Evolutionary conservation across 2,888 invertebrate genomes (phyloP), one percentile per base, ranked within the genome.

Genomic region (Melanostoma mellinum): DNA sequence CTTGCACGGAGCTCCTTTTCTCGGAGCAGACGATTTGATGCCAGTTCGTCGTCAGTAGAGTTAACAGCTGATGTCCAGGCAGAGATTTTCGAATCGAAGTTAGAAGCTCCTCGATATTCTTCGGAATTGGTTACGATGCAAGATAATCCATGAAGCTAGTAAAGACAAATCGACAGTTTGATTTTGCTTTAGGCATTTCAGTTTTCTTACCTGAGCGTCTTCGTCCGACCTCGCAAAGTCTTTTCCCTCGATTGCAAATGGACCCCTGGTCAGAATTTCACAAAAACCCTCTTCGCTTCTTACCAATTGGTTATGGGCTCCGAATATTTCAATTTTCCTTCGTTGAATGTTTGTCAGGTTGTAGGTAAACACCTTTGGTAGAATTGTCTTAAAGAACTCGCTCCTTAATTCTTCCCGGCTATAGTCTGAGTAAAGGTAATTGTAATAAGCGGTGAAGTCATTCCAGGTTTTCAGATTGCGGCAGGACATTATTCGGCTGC

Each of bases 311-410:
- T 61, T 35, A 32, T 75, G 61, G 0, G 20, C 42, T 1, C 71
- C 56, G 10, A 72, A 80, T 9, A 85, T 72, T 53, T 80, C 80
- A 0, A 85, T 48, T 58, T 80, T 85, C n/a, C 72, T 42, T 38
- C 20, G 32, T 8, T 85, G 85, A 3, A 80, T 67, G 4, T 32
- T 0, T 0, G 61, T 68, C 5, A 85, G 20, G n/a, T 67, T 35
- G 50, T 68, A 85, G 0, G 56, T 75, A 20, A 68, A 72, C 0
- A 85, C 44, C 30, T 72, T 80, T 0, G 85, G 80, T 0, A 85
- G 80, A 20, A 85, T 76, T 0, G 33, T 61, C 6, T 55, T 6
- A 0, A 75, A n/a, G 38, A 85, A 85, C 42, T 85, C 80, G 8
- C 30, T 30, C 30, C 72, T 71, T 0, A 85, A 8, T 0, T 72